phyloP scores from a whole-genome alignment of 2,113 vertebrate genomes.

The Carettochelys insculpta region DNA sequence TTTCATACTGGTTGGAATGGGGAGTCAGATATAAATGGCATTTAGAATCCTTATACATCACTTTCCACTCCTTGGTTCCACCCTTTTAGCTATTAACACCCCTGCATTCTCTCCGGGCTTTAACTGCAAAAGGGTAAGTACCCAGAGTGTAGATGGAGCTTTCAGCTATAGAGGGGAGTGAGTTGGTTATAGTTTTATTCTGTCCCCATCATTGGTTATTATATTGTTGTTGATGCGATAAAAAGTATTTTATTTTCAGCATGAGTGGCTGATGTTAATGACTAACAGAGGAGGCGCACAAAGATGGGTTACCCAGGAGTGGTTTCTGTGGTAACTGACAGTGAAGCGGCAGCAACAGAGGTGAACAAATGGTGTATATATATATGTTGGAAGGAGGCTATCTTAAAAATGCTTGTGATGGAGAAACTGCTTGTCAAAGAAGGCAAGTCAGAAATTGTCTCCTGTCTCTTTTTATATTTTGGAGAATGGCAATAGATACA shows the following conservation, averaged over 20 bases:
- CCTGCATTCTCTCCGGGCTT: not conserved
- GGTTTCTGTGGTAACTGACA: not conserved
- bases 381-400: not conserved
- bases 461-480: conserved; percentile 39
- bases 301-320: not conserved
- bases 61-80: not conserved
- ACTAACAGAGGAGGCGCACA: not conserved
- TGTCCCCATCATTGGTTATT: not conserved
- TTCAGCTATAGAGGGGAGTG: not conserved
- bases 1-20: not conserved
- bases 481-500: conserved; percentile 39
- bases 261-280: not conserved
- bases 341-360: not conserved
- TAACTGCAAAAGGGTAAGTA: not conserved
- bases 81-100: not conserved
- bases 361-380: not conserved
- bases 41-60: not conserved
- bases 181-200: not conserved
- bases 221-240: not conserved
- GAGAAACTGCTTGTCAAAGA: not conserved
- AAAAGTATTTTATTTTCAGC: conserved; percentile 3
- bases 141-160: not conserved
- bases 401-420: conserved; percentile 7
- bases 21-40: not conserved
- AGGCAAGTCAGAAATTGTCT: conserved; percentile 15